Percentiles rank a stretch among this genome's conserved stretches.
These are phyloP conservation scores for Bucco capensis DNA, from an alignment of 2,113 vertebrate genomes.

Conservation along the genomic window DNA sequence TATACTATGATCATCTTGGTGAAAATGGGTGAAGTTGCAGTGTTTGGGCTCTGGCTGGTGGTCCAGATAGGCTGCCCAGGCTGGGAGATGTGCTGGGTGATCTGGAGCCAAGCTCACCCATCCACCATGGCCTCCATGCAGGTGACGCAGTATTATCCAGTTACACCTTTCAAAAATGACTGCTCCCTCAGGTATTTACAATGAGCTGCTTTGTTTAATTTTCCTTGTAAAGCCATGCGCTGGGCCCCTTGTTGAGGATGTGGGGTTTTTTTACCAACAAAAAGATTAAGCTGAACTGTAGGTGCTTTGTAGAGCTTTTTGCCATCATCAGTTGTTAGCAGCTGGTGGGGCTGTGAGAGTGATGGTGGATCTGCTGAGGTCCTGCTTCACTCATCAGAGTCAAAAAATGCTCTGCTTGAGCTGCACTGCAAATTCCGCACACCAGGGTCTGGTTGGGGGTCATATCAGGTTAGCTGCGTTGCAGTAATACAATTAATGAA, in stretches of 20 bases:
- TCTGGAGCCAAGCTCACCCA: background rate
- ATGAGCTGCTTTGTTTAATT: background rate
- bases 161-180: background rate
- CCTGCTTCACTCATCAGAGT: background rate
- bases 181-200: background rate
- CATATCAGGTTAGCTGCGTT: background rate
- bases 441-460: too few relatives aligned
- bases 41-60: background rate
- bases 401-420: background rate
- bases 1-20: background rate
- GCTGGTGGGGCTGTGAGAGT: background rate
- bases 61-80: background rate
- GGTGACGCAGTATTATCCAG: rapidly evolving
- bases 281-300: background rate
- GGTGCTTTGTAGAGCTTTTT: background rate
- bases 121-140: rapidly evolving
- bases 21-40: background rate
- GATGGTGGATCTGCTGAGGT: rapidly evolving
- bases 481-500: background rate
- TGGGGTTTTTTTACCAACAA: background rate
- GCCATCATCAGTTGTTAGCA: rapidly evolving
- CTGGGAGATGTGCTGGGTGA: background rate
- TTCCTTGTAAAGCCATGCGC: background rate
- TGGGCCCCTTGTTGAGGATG: background rate
- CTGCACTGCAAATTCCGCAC: background rate